Percentiles rank a stretch among this genome's conserved stretches.
These are phyloP conservation scores for Lepidurus packardi DNA, from an alignment of 1,140 invertebrate species.

Conservation along the genomic window DNA sequence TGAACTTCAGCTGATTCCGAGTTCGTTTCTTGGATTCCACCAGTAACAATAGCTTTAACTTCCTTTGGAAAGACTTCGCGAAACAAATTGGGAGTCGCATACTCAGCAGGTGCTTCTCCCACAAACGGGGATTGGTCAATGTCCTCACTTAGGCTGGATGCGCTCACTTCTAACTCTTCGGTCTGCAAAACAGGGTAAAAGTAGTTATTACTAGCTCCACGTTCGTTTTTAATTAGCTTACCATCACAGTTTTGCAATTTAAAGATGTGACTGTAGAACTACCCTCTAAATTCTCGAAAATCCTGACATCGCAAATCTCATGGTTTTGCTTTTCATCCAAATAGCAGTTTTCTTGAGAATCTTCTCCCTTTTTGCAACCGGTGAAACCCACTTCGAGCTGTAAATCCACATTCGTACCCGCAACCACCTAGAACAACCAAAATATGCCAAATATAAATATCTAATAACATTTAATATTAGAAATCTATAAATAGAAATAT, in stretches of 20 bases:
- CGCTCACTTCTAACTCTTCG: background rate
- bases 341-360: background rate
- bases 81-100: too few relatives aligned
- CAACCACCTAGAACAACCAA: background rate
- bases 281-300: background rate
- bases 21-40: background rate
- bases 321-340: slow-evolving; percentile 33
- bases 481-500: too few relatives aligned
- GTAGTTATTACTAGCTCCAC: background rate
- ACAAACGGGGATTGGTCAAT: background rate
- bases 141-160: background rate
- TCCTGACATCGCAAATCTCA: slow-evolving; percentile 49
- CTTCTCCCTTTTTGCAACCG: slow-evolving; percentile 33
- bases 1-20: background rate
- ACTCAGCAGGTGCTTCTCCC: too few relatives aligned
- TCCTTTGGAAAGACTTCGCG: background rate
- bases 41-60: background rate
- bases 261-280: background rate
- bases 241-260: background rate
- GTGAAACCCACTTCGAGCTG: slow-evolving; percentile 38
- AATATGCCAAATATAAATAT: background rate
- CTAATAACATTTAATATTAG: too few relatives aligned
- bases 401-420: slow-evolving; percentile 33
- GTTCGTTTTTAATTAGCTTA: background rate
- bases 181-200: background rate